Conservation (phyloP, 2,113 vertebrate genomes). For the Grus americana region DNA sequence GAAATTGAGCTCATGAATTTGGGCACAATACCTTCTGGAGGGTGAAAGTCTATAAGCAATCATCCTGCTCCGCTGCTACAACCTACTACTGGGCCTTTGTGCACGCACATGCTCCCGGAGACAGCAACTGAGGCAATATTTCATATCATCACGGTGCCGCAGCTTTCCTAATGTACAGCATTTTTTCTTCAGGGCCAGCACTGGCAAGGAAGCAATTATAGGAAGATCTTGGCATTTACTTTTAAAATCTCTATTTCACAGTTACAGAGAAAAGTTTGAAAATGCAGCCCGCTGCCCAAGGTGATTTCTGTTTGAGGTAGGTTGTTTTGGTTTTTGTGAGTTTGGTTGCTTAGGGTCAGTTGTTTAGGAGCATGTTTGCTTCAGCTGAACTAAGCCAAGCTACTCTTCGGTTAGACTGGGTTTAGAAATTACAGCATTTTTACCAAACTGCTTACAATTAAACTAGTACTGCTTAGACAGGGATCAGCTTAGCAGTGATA, state of each 20-base stretch:
- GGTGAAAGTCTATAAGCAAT: not conserved
- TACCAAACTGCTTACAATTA: not conserved
- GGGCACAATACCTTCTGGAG: not conserved
- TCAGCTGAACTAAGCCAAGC: not conserved
- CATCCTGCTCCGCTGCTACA: not conserved
- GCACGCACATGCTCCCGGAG: not conserved
- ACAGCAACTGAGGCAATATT: not conserved
- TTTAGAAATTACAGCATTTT: not conserved
- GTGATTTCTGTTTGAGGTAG: not conserved
- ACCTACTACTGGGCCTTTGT: rapidly evolving
- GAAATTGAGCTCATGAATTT: not conserved
- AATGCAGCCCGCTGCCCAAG: rapidly evolving
- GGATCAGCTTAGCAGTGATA: not conserved
- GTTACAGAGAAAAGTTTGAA: not conserved
- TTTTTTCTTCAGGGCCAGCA: not conserved
- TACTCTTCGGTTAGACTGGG: not conserved
- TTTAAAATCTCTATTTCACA: not conserved
- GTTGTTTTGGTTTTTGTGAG: not conserved
- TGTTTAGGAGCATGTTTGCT: not conserved
- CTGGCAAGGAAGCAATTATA: not conserved
- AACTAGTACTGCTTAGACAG: not conserved
- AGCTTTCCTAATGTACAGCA: not conserved
- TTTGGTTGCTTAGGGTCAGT: not conserved
- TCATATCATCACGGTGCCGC: not conserved
- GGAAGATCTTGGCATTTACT: not conserved